These are phyloP conservation scores for Malachius bipustulatus DNA, from an alignment of 2,888 invertebrate species.

Conservation along the genomic window DNA sequence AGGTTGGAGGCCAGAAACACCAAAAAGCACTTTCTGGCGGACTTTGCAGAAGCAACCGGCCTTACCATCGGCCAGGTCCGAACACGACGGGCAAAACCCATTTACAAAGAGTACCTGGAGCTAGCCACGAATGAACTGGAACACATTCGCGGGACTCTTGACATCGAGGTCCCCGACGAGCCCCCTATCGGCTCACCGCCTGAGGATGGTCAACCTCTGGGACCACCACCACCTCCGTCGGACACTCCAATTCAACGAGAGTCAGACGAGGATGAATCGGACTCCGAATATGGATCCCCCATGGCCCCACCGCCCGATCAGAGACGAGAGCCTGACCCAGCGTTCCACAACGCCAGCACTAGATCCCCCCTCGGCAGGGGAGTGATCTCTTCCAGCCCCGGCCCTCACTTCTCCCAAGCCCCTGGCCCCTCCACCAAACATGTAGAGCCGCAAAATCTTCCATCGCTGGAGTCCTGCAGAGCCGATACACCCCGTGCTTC, in stretches of 20 bases:
- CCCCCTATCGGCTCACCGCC: too few species aligned
- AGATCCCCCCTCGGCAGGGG: neutral
- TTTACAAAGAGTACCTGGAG: neutral
- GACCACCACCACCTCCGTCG: too few species aligned
- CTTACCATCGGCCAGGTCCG: too few species aligned
- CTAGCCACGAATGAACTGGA: neutral
- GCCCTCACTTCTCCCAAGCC: neutral
- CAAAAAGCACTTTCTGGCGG: neutral
- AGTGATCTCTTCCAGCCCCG: neutral
- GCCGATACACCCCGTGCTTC: neutral
- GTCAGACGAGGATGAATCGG: neutral
- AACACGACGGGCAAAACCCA: neutral
- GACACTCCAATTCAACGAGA: neutral
- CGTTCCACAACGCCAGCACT: neutral
- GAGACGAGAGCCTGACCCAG: neutral
- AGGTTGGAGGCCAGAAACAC: too few species aligned
- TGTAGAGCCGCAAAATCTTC: too few species aligned
- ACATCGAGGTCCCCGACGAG: too few species aligned
- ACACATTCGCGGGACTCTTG: neutral
- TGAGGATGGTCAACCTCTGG: too few species aligned
- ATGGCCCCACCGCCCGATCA: neutral
- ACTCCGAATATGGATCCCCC: neutral
- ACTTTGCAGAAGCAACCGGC: too few species aligned
- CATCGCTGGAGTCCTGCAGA: too few species aligned
- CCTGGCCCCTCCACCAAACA: slow-evolving; percentile 2